Conservation (phyloP, 2,888 invertebrate species). For the Aphrophora alni region DNA sequence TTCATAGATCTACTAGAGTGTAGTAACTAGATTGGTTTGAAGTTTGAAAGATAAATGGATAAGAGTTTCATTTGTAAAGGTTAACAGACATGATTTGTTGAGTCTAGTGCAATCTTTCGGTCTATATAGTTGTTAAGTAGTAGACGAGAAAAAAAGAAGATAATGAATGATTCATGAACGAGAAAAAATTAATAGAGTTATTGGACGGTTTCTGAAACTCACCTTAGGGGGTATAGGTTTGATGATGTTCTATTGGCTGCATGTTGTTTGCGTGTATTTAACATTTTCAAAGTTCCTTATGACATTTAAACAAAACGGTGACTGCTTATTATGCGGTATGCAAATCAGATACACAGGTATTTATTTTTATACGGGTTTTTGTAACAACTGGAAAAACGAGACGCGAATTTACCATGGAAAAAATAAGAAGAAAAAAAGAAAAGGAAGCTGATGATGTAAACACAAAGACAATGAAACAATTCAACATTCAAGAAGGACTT, state of each 20-base stretch:
- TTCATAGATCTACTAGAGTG: too few relatives aligned
- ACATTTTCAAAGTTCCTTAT: too few relatives aligned
- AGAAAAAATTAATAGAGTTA: not conserved
- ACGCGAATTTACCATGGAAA: not conserved
- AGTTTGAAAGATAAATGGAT: too few relatives aligned
- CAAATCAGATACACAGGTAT: not conserved
- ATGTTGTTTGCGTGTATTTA: not conserved
- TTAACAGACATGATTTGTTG: too few relatives aligned
- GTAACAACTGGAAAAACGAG: not conserved
- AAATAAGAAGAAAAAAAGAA: not conserved
- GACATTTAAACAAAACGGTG: too few relatives aligned
- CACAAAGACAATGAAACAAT: constrained; percentile 32
- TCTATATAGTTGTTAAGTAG: not conserved
- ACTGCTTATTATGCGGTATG: not conserved
- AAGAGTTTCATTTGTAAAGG: too few relatives aligned
- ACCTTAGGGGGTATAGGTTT: not conserved
- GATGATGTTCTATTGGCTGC: too few relatives aligned
- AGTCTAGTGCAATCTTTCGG: too few relatives aligned
- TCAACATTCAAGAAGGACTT: constrained; percentile 20
- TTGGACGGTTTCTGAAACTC: not conserved
- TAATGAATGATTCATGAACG: not conserved
- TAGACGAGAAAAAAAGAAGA: not conserved
- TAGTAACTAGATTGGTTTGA: too few relatives aligned
- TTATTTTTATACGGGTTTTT: not conserved
- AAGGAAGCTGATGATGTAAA: not conserved